phyloP scores from a whole-genome alignment of 2,797 vertebrate genomes.

The Clarias pachynema region DNA sequence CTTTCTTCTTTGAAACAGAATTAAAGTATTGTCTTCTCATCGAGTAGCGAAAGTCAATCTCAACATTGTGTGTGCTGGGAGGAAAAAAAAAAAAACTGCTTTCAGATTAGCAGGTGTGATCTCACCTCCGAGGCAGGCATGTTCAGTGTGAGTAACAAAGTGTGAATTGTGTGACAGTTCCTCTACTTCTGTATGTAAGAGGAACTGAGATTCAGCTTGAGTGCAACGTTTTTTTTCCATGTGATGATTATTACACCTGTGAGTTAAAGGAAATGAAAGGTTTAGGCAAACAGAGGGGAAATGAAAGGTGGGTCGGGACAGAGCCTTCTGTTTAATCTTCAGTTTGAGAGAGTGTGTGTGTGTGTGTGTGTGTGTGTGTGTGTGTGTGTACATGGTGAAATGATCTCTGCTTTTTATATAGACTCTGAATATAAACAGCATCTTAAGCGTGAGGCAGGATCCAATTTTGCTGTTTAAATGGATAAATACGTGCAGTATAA shows the following conservation, averaged over 20 bases:
- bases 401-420: not conserved
- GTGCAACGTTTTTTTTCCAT: not conserved
- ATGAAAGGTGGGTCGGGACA: constrained; percentile 15
- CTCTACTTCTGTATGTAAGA: not conserved
- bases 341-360: not conserved
- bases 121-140: not conserved
- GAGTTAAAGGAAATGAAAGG: constrained; percentile 20
- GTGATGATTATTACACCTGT: constrained; percentile 24
- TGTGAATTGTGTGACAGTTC: constrained; percentile 12
- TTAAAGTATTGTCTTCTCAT: not conserved
- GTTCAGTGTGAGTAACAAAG: not conserved
- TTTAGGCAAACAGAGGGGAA: constrained; percentile 28
- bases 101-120: constrained; percentile 9
- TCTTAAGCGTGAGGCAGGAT: not conserved
- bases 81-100: not conserved
- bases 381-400: not conserved
- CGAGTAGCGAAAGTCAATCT: not conserved
- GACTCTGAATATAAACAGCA: not conserved
- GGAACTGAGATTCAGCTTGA: constrained; percentile 3
- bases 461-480: not conserved
- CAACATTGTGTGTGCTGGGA: not conserved
- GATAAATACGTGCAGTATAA: not conserved
- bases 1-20: not conserved
- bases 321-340: not conserved
- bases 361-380: not conserved